Percentiles rank a stretch among this genome's conserved stretches.
Evolutionary conservation across 1,140 invertebrate species (phyloP).

Genomic region (Bombus fervidus): DNA sequence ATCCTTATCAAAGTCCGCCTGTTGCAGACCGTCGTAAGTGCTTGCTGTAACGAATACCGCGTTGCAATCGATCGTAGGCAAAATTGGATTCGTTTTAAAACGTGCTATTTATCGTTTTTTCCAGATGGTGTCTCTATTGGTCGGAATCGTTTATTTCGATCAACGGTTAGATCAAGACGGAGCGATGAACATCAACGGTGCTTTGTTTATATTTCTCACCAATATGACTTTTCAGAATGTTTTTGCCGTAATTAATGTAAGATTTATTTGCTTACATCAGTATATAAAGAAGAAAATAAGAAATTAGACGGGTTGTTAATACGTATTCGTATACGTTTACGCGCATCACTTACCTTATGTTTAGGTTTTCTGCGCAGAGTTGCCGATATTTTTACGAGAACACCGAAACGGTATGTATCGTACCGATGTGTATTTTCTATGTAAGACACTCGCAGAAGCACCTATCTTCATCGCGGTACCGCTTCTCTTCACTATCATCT

Average conservation of each 20-base stretch:
- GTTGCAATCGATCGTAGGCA: no score
- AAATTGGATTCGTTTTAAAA: no score
- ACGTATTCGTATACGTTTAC: background rate
- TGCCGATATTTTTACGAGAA: slow-evolving; percentile 96
- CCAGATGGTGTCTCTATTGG: slow-evolving; percentile 92
- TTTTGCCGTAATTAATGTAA: slow-evolving; percentile 93
- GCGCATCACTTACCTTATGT: background rate
- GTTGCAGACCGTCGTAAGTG: slow-evolving; percentile 93
- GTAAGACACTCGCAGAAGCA: slow-evolving; percentile 94
- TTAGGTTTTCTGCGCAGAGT: slow-evolving; percentile 95
- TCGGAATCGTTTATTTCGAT: slow-evolving; percentile 94
- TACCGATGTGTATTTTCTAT: slow-evolving; percentile 95
- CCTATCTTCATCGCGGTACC: slow-evolving; percentile 92
- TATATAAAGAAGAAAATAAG: background rate
- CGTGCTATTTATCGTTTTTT: slow-evolving; percentile 65
- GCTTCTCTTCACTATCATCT: slow-evolving; percentile 91
- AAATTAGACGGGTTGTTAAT: background rate
- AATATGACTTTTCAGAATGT: slow-evolving; percentile 97
- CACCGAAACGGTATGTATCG: slow-evolving; percentile 96
- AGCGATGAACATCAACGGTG: slow-evolving; percentile 97
- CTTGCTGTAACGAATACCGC: background rate
- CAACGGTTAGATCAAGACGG: slow-evolving; percentile 93
- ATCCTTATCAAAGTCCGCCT: slow-evolving; percentile 93
- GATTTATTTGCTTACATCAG: background rate
- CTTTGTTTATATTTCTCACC: slow-evolving; percentile 95